phyloP scores from a whole-genome alignment of 1,140 invertebrate species.

The Pseudomyrmex gracilis region DNA sequence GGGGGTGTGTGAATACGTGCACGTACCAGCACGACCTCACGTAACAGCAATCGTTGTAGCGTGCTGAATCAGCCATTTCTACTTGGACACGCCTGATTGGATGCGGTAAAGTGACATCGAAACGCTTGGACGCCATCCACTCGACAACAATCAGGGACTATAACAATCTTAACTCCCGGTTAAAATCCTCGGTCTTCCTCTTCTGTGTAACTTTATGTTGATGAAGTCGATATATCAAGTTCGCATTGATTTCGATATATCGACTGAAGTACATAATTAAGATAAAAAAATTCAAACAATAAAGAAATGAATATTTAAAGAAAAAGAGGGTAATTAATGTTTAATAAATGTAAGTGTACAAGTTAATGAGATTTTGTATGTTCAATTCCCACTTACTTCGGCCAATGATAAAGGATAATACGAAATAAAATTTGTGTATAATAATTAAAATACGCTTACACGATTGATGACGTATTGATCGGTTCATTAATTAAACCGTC shows the following conservation, averaged over 20 bases:
- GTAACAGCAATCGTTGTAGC: conserved; percentile 72
- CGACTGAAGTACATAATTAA: background rate
- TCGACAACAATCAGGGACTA: conserved; percentile 74
- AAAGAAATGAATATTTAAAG: background rate
- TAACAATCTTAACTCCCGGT: conserved; percentile 69
- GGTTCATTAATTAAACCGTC: conserved; percentile 52
- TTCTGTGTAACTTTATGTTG: conserved; percentile 14
- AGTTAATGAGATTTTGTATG: no score
- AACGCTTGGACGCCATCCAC: conserved; percentile 75
- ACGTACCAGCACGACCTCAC: conserved; percentile 67
- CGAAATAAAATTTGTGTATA: no score
- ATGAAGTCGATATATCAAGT: background rate
- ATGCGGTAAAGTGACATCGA: conserved; percentile 74
- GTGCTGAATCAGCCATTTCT: conserved; percentile 77
- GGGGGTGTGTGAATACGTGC: conserved; percentile 27
- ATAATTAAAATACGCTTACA: background rate
- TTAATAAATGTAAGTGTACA: no score
- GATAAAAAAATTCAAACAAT: background rate
- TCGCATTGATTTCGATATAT: background rate
- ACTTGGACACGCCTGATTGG: conserved; percentile 76
- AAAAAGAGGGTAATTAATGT: no score
- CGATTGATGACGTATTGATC: conserved; percentile 39
- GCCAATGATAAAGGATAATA: no score
- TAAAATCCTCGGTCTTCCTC: conserved; percentile 43
- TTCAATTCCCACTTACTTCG: no score